Evolutionary conservation across 1,140 invertebrate genomes (phyloP).

Genomic region (Conus ventricosus): DNA sequence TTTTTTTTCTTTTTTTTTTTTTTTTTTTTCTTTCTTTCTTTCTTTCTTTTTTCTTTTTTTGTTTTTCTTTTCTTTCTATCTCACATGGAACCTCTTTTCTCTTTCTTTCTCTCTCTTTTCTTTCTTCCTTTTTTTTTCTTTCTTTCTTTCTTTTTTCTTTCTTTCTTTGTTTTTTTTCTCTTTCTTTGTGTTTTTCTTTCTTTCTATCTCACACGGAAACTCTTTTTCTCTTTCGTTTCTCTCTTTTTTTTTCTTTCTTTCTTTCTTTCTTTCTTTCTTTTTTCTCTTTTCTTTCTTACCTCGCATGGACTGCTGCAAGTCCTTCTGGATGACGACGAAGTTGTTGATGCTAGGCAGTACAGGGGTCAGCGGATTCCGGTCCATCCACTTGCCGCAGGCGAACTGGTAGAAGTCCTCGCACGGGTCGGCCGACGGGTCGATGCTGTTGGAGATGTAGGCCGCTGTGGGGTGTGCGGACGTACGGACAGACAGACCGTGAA

Average conservation of each 20-base stretch:
- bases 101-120: no score
- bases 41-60: no score
- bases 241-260: neutral
- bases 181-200: neutral
- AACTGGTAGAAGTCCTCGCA: slow-evolving; percentile 92
- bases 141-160: neutral
- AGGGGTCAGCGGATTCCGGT: slow-evolving; percentile 52
- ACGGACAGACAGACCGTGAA: neutral
- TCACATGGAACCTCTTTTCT: neutral
- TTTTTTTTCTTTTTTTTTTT: no score
- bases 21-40: no score
- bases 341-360: slow-evolving; percentile 44
- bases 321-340: slow-evolving; percentile 54
- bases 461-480: slow-evolving; percentile 28
- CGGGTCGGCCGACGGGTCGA: slow-evolving; percentile 76
- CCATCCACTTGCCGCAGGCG: slow-evolving; percentile 81
- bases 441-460: slow-evolving; percentile 71
- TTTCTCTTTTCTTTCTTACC: slow-evolving; percentile 35
- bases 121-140: neutral
- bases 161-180: neutral
- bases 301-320: slow-evolving; percentile 57
- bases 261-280: neutral
- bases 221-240: neutral
- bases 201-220: neutral
- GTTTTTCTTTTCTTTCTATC: neutral